phyloP scores from a whole-genome alignment of 1,140 invertebrate genomes.

The Mya arenaria region DNA sequence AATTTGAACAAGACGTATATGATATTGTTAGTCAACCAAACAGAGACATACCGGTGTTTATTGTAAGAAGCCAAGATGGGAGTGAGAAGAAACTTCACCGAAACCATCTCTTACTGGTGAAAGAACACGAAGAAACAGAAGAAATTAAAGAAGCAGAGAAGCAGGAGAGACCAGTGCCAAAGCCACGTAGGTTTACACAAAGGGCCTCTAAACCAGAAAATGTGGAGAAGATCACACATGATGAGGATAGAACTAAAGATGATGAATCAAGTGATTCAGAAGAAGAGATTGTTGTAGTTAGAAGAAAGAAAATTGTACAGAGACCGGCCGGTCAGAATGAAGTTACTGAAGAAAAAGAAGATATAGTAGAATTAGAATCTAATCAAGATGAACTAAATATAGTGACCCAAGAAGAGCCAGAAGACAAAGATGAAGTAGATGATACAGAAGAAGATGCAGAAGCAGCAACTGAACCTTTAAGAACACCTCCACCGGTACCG shows the following conservation, averaged over 20 bases:
- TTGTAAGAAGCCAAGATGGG: slow-evolving; percentile 12
- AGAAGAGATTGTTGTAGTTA: too few relatives aligned
- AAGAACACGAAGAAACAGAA: background rate
- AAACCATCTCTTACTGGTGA: background rate
- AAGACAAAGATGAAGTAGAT: too few relatives aligned
- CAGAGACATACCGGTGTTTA: slow-evolving; percentile 4
- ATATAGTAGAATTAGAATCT: too few relatives aligned
- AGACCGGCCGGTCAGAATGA: too few relatives aligned
- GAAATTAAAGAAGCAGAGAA: background rate
- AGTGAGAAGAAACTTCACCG: background rate
- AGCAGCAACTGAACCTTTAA: too few relatives aligned
- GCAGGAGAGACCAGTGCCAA: background rate
- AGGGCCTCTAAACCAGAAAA: background rate
- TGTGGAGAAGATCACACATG: background rate
- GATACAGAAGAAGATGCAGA: too few relatives aligned
- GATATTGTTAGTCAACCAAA: background rate
- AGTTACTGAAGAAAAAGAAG: too few relatives aligned
- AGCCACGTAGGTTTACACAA: background rate
- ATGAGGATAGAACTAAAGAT: background rate
- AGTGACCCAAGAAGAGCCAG: too few relatives aligned
- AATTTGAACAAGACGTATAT: background rate
- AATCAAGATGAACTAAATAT: too few relatives aligned
- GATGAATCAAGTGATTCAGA: slow-evolving; percentile 10
- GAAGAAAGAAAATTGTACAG: too few relatives aligned
- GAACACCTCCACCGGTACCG: too few relatives aligned